Evolutionary conservation across 2,888 invertebrate species (phyloP).

Genomic region (Ephialtes manifestator): DNA sequence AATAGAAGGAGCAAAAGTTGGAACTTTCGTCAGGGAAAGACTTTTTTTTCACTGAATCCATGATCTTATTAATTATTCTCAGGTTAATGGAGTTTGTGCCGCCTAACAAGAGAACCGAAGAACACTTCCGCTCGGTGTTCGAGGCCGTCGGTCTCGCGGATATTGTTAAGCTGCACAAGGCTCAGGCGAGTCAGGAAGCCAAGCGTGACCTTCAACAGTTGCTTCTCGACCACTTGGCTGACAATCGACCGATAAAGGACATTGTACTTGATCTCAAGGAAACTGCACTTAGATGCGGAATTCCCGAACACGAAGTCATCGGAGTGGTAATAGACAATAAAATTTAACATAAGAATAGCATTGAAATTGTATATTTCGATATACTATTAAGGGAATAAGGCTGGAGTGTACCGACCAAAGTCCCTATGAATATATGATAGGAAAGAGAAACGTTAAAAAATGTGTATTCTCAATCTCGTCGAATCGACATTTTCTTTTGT

Average conservation of each 20-base stretch:
- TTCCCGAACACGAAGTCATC: constrained; percentile 96
- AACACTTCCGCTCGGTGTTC: constrained; percentile 93
- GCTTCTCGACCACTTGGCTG: constrained; percentile 94
- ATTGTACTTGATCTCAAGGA: constrained; percentile 95
- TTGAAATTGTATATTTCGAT: neutral
- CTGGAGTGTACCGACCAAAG: too few relatives aligned
- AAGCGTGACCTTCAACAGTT: constrained; percentile 92
- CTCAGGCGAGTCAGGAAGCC: constrained; percentile 94
- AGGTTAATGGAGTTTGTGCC: constrained; percentile 98
- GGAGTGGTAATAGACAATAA: constrained; percentile 90
- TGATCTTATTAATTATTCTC: constrained; percentile 53
- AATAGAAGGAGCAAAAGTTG: too few relatives aligned
- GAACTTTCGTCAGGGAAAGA: neutral
- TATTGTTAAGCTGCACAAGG: constrained; percentile 93
- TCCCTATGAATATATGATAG: too few relatives aligned
- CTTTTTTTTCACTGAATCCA: too few relatives aligned
- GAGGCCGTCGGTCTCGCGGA: constrained; percentile 93
- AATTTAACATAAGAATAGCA: neutral
- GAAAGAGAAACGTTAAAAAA: too few relatives aligned
- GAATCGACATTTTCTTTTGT: neutral
- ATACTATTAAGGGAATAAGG: too few relatives aligned
- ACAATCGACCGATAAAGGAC: constrained; percentile 95
- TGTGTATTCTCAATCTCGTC: neutral
- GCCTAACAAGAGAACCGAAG: constrained; percentile 96
- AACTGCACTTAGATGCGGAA: constrained; percentile 93